Evolutionary conservation across 2,888 invertebrate genomes (phyloP).

Genomic region (Amblyjoppa fuscipennis): DNA sequence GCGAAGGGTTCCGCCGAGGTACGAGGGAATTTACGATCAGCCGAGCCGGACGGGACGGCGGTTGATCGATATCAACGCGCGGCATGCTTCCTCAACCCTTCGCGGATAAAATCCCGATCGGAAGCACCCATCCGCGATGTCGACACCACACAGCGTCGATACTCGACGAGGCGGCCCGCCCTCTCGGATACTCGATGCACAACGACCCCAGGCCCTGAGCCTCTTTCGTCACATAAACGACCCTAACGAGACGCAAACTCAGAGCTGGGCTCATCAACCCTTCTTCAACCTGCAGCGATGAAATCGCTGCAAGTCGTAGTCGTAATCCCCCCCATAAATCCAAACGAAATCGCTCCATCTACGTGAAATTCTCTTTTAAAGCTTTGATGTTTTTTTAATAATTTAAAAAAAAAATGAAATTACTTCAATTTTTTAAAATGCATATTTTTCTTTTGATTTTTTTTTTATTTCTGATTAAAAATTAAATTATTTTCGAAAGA

Average conservation of each 20-base stretch:
- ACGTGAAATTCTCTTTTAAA: no score
- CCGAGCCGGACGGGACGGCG: not conserved
- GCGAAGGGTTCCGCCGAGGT: not conserved
- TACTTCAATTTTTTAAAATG: no score
- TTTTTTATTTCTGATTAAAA: no score
- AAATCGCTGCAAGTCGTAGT: no score
- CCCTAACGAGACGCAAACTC: not conserved
- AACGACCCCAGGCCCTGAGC: not conserved
- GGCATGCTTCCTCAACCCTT: not conserved
- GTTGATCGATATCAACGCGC: conserved; percentile 24
- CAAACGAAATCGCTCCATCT: no score
- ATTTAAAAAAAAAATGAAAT: no score
- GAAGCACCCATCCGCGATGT: not conserved
- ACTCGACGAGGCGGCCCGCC: not conserved
- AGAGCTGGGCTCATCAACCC: not conserved
- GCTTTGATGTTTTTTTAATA: no score
- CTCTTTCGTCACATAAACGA: not conserved
- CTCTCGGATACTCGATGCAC: not conserved
- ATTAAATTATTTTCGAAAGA: no score
- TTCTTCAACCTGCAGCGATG: not conserved
- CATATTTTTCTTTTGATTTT: no score
- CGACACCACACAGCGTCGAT: not conserved
- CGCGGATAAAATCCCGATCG: conserved; percentile 4
- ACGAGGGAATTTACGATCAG: conserved; percentile 21
- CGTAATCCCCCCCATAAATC: no score